Evolutionary conservation across 2,113 vertebrate species (phyloP).

Genomic region (Archocentrus centrarchus): DNA sequence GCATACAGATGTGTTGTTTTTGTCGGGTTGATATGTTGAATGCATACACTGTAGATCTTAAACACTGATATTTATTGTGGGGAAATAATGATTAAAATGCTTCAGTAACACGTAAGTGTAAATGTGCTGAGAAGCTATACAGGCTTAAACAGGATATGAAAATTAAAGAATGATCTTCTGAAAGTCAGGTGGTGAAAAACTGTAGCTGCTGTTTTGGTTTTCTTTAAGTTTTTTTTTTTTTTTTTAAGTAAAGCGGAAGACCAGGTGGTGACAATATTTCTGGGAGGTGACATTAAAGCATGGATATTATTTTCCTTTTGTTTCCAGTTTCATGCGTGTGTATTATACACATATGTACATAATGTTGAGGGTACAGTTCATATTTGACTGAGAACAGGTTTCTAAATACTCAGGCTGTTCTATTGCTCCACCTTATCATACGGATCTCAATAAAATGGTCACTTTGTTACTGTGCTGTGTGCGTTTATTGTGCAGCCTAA

Average conservation of each 20-base stretch:
- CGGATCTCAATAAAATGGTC: constrained; percentile 90
- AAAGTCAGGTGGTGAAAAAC: background rate
- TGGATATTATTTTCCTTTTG: constrained; percentile 17
- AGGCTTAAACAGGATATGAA: constrained; percentile 19
- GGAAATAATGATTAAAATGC: background rate
- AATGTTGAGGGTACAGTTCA: constrained; percentile 76
- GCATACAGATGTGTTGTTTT: constrained; percentile 7
- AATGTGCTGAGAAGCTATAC: constrained; percentile 31
- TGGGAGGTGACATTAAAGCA: constrained; percentile 35
- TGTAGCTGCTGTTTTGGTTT: constrained; percentile 29
- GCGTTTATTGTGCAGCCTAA: background rate
- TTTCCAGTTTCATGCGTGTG: constrained; percentile 38
- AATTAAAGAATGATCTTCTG: constrained; percentile 12
- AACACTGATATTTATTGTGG: constrained; percentile 37
- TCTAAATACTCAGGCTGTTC: constrained; percentile 88
- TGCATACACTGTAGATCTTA: constrained; percentile 6
- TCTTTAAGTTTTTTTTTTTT: constrained; percentile 15
- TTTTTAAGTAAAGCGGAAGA: background rate
- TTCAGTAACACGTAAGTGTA: constrained; percentile 24
- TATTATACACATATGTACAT: constrained; percentile 48
- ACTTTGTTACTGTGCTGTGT: constrained; percentile 84
- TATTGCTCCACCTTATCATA: constrained; percentile 85
- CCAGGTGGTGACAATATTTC: background rate
- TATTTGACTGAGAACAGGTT: constrained; percentile 79
- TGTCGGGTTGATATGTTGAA: constrained; percentile 13